Percentiles rank a stretch among this genome's conserved stretches.
phyloP scores from a whole-genome alignment of 2,888 invertebrate genomes.

The Lepidochrysops patricia region DNA sequence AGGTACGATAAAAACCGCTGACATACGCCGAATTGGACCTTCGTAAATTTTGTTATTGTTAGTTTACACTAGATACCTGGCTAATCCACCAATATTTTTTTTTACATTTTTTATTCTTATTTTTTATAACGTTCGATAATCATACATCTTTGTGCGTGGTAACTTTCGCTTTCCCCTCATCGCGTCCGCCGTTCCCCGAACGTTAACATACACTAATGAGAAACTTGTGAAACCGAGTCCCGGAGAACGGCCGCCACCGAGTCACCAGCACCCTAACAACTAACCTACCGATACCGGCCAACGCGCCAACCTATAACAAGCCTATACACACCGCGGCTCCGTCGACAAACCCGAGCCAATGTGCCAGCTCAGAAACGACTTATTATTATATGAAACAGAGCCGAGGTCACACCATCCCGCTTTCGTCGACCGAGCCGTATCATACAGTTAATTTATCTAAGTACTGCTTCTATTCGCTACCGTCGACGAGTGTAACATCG shows the following conservation, averaged over 20 bases:
- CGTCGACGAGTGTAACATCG: not conserved
- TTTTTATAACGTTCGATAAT: constrained; percentile 40
- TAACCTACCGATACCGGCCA: constrained; percentile 17
- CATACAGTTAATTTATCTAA: constrained; percentile 44
- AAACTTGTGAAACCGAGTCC: constrained; percentile 17
- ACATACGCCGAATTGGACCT: constrained; percentile 47
- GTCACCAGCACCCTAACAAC: constrained; percentile 23
- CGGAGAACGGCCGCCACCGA: constrained; percentile 16
- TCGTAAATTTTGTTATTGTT: constrained; percentile 35
- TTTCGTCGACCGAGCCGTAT: constrained; percentile 17
- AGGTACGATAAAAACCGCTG: constrained; percentile 31
- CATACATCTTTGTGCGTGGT: constrained; percentile 35
- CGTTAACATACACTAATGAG: not conserved
- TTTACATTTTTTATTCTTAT: constrained; percentile 27
- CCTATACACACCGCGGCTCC: constrained; percentile 19
- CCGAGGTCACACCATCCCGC: not conserved
- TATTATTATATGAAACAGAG: not conserved
- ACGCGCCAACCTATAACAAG: constrained; percentile 24
- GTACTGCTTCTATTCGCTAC: constrained; percentile 31
- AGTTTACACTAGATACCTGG: constrained; percentile 37
- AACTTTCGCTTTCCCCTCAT: constrained; percentile 26
- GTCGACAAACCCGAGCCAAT: not conserved
- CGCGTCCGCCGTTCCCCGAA: not conserved
- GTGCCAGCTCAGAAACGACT: not conserved
- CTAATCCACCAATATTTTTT: constrained; percentile 35